Evolutionary conservation across 2,797 vertebrate genomes (phyloP), one percentile per base, ranked within the genome.

Genomic region (Naso thynnoides): DNA sequence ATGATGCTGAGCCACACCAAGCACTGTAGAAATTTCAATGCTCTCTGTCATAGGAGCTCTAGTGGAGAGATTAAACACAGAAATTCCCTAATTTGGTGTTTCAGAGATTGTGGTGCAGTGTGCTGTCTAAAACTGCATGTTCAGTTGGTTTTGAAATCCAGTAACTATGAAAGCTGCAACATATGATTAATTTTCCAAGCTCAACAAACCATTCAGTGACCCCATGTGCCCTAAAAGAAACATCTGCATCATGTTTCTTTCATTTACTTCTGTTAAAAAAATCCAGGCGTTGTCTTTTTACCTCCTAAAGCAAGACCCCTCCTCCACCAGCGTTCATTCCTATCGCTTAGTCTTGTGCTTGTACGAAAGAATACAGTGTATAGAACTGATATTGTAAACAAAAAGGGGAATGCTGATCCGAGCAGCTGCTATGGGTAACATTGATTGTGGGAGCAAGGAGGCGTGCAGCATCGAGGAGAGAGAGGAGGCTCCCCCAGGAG

Each of bases 391-490:
- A 88, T 73, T 76, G 88, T 86, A 90, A 91, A 89, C 86, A 87
- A 78, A 89, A 86, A 78, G 69, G 62, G 81, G 78, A 86, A 80
- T 69, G 78, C 75, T 89, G 86, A 85, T 67, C n/a, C 42, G 78
- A 86, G 86, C 87, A 88, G 88, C 86, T 87, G 81, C 88, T 85
- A 84, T 84, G 78, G 79, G 74, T 84, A 87, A 64, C 93, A 93
- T 93, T 91, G 91, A 93, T 93, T 89, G 81, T 84, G 78, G 84
- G 82, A 86, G 88, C 87, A 88, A 88, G 84, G 87, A 92, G 89
- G 85, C 81, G 16, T 88, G 88, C 79, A 76, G 85, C 64, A 42
- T 70, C 59, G 81, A 91, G 80, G 72, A 80, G 81, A 21, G 66
- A 73, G 69, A 82, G 82, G 81, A 87, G 82, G 82, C 84, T 83